Evolutionary conservation across 2,797 vertebrate genomes (phyloP).

Genomic region (Pachyuromys duprasi): DNA sequence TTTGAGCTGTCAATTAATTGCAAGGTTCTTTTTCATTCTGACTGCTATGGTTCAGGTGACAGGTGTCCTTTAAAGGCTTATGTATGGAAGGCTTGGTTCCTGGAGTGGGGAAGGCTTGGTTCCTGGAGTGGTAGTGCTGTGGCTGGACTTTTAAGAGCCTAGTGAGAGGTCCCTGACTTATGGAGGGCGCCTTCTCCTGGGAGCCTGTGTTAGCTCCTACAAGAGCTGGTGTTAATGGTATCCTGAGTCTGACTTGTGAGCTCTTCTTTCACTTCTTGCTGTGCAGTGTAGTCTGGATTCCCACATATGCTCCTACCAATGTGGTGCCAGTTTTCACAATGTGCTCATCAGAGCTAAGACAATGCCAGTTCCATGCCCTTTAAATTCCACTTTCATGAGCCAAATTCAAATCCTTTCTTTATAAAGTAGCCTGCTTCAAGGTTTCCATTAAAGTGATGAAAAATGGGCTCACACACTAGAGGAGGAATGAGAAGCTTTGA

Average conservation of each 20-base stretch:
- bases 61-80: neutral
- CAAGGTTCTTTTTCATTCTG: neutral
- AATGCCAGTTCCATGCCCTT: neutral
- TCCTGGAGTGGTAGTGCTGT: too few relatives aligned
- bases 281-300: neutral
- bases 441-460: neutral
- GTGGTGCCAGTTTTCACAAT: neutral
- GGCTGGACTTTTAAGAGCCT: neutral
- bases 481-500: neutral
- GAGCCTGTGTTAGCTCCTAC: neutral
- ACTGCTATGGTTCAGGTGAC: neutral
- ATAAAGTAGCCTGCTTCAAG: neutral
- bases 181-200: neutral
- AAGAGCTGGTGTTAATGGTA: neutral
- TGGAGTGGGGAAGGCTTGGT: too few relatives aligned
- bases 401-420: neutral
- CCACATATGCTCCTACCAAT: neutral
- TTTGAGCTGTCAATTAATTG: constrained; percentile 14
- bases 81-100: too few relatives aligned
- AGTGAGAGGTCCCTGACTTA: neutral
- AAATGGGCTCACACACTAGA: neutral
- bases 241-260: neutral
- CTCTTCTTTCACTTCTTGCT: neutral
- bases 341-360: neutral
- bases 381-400: neutral